Percentiles rank a stretch among this genome's conserved stretches.
Evolutionary conservation across 2,113 vertebrate genomes (phyloP).

Genomic region (Megalops atlanticus): DNA sequence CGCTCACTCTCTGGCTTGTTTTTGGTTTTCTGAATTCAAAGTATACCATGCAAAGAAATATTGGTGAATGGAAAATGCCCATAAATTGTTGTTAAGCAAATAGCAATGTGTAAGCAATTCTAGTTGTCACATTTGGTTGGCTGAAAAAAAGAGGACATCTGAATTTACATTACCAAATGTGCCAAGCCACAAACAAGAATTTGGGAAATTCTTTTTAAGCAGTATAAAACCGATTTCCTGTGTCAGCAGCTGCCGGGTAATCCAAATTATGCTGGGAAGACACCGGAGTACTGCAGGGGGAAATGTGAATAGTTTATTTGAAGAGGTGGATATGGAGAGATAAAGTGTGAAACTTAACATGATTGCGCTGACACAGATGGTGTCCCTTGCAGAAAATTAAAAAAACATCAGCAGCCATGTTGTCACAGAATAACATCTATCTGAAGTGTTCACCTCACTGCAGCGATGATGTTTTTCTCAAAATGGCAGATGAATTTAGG

Average conservation of each 20-base stretch:
- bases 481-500: slow-evolving; percentile 22
- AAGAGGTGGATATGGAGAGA: slow-evolving; percentile 8
- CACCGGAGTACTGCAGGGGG: slow-evolving; percentile 31
- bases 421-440: neutral
- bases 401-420: neutral
- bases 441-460: neutral
- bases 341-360: neutral
- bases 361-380: neutral
- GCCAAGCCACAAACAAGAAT: slow-evolving; percentile 53
- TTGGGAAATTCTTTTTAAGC: slow-evolving; percentile 46
- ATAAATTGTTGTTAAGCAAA: slow-evolving; percentile 29
- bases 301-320: slow-evolving; percentile 28
- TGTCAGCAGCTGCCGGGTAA: slow-evolving; percentile 49
- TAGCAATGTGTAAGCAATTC: slow-evolving; percentile 38
- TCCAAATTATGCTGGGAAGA: slow-evolving; percentile 37
- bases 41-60: neutral
- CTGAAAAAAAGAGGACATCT: slow-evolving; percentile 37
- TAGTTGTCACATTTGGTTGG: slow-evolving; percentile 45
- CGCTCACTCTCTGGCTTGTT: neutral
- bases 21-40: slow-evolving; percentile 20
- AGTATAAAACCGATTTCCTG: slow-evolving; percentile 50
- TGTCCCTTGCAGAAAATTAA: neutral
- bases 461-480: neutral
- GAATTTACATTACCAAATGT: slow-evolving; percentile 42
- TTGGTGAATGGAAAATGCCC: slow-evolving; percentile 11